Percentiles rank a stretch among this genome's conserved stretches.
These are phyloP conservation scores for Euschistus heros DNA, from an alignment of 1,140 invertebrate genomes.

Conservation along the genomic window DNA sequence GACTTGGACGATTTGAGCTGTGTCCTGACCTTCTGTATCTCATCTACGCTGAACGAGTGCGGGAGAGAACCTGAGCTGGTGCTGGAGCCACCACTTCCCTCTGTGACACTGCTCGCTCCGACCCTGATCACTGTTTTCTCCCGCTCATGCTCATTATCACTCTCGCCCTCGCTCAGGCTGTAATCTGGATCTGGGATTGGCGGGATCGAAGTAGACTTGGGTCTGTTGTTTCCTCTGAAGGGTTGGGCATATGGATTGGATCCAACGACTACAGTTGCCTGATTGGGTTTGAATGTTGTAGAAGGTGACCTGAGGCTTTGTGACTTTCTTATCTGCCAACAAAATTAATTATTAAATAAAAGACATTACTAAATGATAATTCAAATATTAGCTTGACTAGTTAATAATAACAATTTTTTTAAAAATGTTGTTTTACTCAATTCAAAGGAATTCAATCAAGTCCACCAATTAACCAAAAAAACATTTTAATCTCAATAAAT, in stretches of 20 bases:
- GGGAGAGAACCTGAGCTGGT: slow-evolving; percentile 58
- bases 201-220: slow-evolving; percentile 39
- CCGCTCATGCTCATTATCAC: slow-evolving; percentile 44
- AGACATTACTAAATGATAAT: too few species aligned
- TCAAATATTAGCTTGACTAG: too few species aligned
- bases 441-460: too few species aligned
- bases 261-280: not conserved
- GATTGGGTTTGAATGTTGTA: slow-evolving; percentile 36
- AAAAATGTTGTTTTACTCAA: too few species aligned
- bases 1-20: slow-evolving; percentile 74
- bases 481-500: too few species aligned
- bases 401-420: too few species aligned
- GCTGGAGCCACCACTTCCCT: slow-evolving; percentile 31
- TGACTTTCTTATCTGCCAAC: slow-evolving; percentile 47
- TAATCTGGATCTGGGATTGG: slow-evolving; percentile 84
- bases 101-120: slow-evolving; percentile 19
- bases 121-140: slow-evolving; percentile 35
- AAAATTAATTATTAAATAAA: too few species aligned
- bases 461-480: too few species aligned
- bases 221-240: slow-evolving; percentile 23
- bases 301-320: slow-evolving; percentile 46
- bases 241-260: slow-evolving; percentile 30
- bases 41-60: slow-evolving; percentile 74
- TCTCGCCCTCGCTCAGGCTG: slow-evolving; percentile 63
- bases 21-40: slow-evolving; percentile 67